These are phyloP conservation scores for Sinocyclocheilus anshuiensis DNA, from an alignment of 2,113 vertebrate species.

Conservation along the genomic window DNA sequence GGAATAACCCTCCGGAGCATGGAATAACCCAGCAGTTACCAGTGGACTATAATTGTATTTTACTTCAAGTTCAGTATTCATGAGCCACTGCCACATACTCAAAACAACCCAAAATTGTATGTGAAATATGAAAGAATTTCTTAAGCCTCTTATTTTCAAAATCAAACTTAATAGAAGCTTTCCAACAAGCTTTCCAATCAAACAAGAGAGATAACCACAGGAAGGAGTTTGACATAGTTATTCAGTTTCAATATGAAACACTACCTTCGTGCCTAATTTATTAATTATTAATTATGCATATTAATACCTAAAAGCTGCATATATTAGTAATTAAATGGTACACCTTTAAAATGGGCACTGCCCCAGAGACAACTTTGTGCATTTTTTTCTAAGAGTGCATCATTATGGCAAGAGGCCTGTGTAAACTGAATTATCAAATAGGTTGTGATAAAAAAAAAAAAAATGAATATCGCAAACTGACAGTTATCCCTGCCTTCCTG, in stretches of 20 bases:
- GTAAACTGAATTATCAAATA: not conserved
- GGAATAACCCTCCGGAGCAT: constrained; percentile 7
- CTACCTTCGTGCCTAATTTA: not conserved
- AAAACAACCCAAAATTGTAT: not conserved
- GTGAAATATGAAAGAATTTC: not conserved
- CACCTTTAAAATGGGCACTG: not conserved
- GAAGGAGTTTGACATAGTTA: not conserved
- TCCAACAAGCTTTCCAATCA: not conserved
- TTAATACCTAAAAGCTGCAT: not conserved
- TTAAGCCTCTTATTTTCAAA: not conserved
- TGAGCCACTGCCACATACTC: constrained; percentile 2
- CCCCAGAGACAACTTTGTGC: not conserved
- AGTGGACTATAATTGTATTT: constrained; percentile 17
- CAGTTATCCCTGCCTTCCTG: not conserved
- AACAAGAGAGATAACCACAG: not conserved
- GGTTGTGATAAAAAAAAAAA: not conserved
- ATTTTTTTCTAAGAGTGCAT: not conserved
- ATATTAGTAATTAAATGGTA: not conserved
- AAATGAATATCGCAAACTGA: too few relatives aligned
- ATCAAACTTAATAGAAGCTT: too few relatives aligned
- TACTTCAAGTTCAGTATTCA: constrained; percentile 25
- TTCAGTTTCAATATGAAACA: not conserved
- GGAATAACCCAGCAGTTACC: not conserved
- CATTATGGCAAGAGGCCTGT: not conserved
- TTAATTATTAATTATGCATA: too few relatives aligned